Percentiles rank a stretch among this genome's conserved stretches.
phyloP scores from a whole-genome alignment of 2,797 vertebrate genomes.

The Pipistrellus nathusii region DNA sequence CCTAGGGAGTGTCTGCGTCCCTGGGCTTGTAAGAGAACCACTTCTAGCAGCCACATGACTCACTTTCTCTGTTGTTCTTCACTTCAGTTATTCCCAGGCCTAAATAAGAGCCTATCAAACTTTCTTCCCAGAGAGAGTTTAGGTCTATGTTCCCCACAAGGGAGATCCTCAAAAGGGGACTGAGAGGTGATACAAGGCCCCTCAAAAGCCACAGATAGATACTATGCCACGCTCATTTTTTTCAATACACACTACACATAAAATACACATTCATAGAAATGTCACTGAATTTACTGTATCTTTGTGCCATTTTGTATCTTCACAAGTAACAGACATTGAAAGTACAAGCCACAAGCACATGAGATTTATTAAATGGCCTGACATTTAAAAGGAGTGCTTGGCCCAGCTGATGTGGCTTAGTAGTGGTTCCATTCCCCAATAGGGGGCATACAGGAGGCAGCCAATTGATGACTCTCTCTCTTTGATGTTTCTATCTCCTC shows the following conservation, averaged over 20 bases:
- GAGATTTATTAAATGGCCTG: not conserved
- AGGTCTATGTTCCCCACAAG: not conserved
- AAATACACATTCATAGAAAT: not conserved
- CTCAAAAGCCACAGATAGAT: not conserved
- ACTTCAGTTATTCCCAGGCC: not conserved
- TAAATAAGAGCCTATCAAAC: not conserved
- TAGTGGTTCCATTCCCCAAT: not conserved
- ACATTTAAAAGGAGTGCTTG: not conserved
- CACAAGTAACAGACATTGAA: not conserved
- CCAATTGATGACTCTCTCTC: not conserved
- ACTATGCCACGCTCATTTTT: not conserved
- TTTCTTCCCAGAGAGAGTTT: not conserved
- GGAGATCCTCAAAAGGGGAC: not conserved
- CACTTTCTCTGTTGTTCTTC: not conserved
- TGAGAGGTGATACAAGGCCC: not conserved
- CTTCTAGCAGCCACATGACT: not conserved
- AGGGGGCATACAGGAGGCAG: not conserved
- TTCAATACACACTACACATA: not conserved
- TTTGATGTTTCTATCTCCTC: not conserved
- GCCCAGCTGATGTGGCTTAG: not conserved
- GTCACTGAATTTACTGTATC: not conserved
- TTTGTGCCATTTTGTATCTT: not conserved
- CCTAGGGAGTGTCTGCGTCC: not conserved
- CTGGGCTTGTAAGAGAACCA: not conserved
- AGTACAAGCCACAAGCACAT: not conserved